Percentiles rank a stretch among this genome's conserved stretches.
Evolutionary conservation across 2,113 vertebrate genomes (phyloP).

Genomic region (Dromaius novaehollandiae): DNA sequence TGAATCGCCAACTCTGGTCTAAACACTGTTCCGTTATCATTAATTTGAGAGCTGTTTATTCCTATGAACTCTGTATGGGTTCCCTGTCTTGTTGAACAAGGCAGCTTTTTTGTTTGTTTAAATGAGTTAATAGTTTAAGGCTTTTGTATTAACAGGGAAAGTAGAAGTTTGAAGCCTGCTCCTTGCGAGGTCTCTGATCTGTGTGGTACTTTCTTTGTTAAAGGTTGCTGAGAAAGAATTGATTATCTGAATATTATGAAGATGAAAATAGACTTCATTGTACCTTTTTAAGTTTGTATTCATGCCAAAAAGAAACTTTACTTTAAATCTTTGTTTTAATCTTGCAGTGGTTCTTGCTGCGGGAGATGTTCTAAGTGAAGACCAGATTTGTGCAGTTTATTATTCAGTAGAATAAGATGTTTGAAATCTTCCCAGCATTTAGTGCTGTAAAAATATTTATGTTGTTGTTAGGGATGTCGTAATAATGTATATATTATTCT

Average conservation of each 20-base stretch:
- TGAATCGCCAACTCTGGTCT: accelerated
- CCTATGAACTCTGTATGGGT: not conserved
- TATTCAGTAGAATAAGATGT: not conserved
- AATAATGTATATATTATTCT: not conserved
- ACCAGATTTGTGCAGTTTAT: not conserved
- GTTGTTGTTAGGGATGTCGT: not conserved
- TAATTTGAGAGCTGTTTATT: not conserved
- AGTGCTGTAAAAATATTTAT: not conserved
- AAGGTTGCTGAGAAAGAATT: not conserved
- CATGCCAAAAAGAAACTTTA: not conserved
- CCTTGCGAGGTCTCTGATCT: not conserved
- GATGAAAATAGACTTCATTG: slow-evolving; percentile 13
- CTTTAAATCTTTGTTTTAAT: not conserved
- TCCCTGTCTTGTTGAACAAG: not conserved
- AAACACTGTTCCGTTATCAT: not conserved
- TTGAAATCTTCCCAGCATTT: not conserved
- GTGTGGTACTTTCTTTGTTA: not conserved
- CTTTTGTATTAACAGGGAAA: not conserved
- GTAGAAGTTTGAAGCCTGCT: not conserved
- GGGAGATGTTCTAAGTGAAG: not conserved
- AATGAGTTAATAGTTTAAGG: not conserved
- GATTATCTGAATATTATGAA: slow-evolving; percentile 11
- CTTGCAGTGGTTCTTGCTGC: not conserved
- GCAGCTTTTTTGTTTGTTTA: not conserved
- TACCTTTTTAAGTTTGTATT: not conserved